Conservation (phyloP, 2,113 vertebrate genomes). For the Bagarius yarrelli region DNA sequence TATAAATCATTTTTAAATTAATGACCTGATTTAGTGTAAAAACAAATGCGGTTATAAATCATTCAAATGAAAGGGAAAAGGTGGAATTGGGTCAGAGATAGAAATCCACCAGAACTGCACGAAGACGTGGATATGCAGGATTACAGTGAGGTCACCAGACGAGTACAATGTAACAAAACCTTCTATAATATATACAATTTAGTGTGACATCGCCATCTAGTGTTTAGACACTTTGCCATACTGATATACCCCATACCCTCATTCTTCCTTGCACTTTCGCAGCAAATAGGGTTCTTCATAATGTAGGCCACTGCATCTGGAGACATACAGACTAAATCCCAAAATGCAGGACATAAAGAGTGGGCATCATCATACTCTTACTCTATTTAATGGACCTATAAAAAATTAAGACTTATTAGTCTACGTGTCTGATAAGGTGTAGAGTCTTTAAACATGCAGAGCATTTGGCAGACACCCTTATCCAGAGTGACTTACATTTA, state of each 20-base stretch:
- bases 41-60: too few relatives aligned
- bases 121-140: neutral
- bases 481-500: too few relatives aligned
- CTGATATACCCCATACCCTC: neutral
- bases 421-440: slow-evolving; percentile 9
- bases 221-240: slow-evolving; percentile 22
- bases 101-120: neutral
- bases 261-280: neutral
- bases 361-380: neutral
- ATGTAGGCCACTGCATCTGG: slow-evolving; percentile 49
- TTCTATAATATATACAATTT: neutral
- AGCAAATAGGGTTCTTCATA: slow-evolving; percentile 8
- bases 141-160: slow-evolving; percentile 2
- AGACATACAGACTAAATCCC: neutral
- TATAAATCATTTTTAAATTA: neutral
- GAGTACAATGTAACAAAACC: neutral
- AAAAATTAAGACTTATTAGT: neutral
- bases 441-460: neutral
- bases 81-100: neutral
- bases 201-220: slow-evolving; percentile 52
- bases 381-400: neutral
- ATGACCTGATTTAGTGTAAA: neutral
- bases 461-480: neutral
- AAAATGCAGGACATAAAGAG: neutral
- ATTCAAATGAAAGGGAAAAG: too few relatives aligned